These are phyloP conservation scores for Microplitis demolitor DNA, from an alignment of 1,140 invertebrate species.

Conservation along the genomic window DNA sequence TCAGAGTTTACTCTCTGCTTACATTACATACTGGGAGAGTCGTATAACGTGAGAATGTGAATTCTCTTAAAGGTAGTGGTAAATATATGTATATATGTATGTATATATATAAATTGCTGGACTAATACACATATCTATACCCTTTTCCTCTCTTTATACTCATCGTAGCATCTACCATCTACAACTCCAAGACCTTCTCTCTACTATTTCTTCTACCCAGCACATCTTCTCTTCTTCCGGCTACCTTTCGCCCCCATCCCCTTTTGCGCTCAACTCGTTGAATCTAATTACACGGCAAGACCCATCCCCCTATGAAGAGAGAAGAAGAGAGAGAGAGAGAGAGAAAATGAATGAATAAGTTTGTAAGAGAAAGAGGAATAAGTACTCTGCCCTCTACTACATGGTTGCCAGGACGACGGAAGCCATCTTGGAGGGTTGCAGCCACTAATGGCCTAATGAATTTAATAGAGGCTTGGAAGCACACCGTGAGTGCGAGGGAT, in stretches of 20 bases:
- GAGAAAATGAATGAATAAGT: too few relatives aligned
- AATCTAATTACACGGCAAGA: slow-evolving; percentile 51
- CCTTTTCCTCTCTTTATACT: not conserved
- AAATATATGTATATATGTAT: too few relatives aligned
- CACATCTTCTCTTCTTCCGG: slow-evolving; percentile 20
- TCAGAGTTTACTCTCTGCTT: slow-evolving; percentile 6
- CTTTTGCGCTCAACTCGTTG: slow-evolving; percentile 39
- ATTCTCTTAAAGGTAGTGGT: not conserved
- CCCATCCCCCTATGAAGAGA: slow-evolving; percentile 36
- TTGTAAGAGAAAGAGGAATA: too few relatives aligned
- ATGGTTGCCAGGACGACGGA: slow-evolving; percentile 59
- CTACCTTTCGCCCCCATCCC: slow-evolving; percentile 31
- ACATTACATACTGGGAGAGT: not conserved
- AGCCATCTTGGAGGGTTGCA: slow-evolving; percentile 63
- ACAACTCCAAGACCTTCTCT: not conserved
- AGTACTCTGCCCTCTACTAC: slow-evolving; percentile 30
- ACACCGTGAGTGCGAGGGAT: slow-evolving; percentile 30
- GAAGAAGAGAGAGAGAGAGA: slow-evolving; percentile 1
- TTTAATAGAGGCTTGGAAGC: slow-evolving; percentile 58
- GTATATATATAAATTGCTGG: too few relatives aligned
- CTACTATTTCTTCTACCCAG: not conserved
- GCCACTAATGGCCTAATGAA: slow-evolving; percentile 64
- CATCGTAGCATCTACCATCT: not conserved
- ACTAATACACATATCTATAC: not conserved
- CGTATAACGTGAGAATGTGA: not conserved